Evolutionary conservation across 2,113 vertebrate species (phyloP).

Genomic region (Heteronetta atricapilla): DNA sequence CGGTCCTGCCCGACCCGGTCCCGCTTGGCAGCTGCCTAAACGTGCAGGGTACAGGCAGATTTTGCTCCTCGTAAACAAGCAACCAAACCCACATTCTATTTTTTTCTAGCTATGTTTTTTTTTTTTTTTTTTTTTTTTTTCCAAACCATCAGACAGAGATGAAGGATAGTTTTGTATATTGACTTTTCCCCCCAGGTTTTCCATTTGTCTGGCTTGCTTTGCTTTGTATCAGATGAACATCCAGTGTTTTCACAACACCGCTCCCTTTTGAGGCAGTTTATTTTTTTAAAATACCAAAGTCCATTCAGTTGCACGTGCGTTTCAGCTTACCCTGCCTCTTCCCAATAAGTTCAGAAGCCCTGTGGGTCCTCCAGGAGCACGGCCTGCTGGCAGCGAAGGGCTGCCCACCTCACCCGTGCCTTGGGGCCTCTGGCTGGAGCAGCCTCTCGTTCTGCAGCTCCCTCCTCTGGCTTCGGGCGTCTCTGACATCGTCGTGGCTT

Average conservation of each 20-base stretch:
- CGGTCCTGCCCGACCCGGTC: not conserved
- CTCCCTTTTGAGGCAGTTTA: constrained; percentile 6
- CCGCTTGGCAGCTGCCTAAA: too few relatives aligned
- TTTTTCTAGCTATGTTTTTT: not conserved
- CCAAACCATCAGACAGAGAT: not conserved
- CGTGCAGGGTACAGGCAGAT: not conserved
- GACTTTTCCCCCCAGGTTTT: not conserved
- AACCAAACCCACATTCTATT: not conserved
- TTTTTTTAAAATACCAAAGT: constrained; percentile 35
- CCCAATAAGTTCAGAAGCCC: not conserved
- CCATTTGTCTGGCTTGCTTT: not conserved
- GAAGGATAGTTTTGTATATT: not conserved
- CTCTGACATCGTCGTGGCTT: not conserved
- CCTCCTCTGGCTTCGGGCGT: not conserved
- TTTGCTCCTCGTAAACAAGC: constrained; percentile 36
- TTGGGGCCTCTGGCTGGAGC: not conserved
- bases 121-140: constrained; percentile 27
- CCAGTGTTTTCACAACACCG: constrained; percentile 1
- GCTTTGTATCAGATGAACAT: not conserved
- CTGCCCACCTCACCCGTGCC: not conserved
- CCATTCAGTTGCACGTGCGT: not conserved
- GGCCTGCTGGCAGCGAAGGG: not conserved
- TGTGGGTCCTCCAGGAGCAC: not conserved
- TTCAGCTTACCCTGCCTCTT: not conserved
- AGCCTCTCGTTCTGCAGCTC: rapidly evolving